Percentiles rank a stretch among this genome's conserved stretches.
Evolutionary conservation across 2,888 invertebrate genomes (phyloP).

Genomic region (Halocaridina rubra): DNA sequence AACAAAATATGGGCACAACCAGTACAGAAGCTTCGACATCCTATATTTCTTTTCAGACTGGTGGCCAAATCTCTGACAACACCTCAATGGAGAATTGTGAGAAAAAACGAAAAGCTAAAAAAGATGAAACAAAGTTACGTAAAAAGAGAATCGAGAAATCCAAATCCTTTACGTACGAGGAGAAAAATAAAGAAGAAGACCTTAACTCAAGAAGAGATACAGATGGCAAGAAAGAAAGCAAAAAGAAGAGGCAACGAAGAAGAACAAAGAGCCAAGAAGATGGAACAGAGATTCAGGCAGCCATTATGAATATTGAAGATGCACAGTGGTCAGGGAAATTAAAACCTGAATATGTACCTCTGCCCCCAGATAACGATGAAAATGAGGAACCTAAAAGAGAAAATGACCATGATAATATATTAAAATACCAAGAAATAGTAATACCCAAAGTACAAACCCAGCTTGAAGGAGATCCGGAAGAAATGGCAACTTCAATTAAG

Average conservation of each 20-base stretch:
- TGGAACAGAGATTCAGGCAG: background rate
- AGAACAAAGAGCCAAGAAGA: constrained; percentile 13
- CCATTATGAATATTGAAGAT: background rate
- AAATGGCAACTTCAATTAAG: background rate
- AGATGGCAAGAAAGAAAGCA: background rate
- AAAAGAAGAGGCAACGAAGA: background rate
- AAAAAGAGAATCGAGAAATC: constrained; percentile 4
- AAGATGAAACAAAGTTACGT: background rate
- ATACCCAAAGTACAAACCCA: too few relatives aligned
- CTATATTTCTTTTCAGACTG: too few relatives aligned
- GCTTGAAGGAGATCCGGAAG: background rate
- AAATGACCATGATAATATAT: too few relatives aligned
- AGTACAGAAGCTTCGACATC: too few relatives aligned
- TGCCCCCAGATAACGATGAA: background rate
- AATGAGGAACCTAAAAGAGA: too few relatives aligned
- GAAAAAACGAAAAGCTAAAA: background rate
- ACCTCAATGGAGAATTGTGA: too few relatives aligned
- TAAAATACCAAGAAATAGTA: too few relatives aligned
- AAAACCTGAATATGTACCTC: background rate
- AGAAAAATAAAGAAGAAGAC: background rate
- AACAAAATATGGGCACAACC: too few relatives aligned
- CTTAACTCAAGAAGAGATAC: background rate
- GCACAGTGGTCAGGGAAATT: background rate
- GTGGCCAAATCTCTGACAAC: too few relatives aligned
- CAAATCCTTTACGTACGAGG: background rate